Evolutionary conservation across 2,113 vertebrate genomes (phyloP).

Genomic region (Pangasianodon gigas): DNA sequence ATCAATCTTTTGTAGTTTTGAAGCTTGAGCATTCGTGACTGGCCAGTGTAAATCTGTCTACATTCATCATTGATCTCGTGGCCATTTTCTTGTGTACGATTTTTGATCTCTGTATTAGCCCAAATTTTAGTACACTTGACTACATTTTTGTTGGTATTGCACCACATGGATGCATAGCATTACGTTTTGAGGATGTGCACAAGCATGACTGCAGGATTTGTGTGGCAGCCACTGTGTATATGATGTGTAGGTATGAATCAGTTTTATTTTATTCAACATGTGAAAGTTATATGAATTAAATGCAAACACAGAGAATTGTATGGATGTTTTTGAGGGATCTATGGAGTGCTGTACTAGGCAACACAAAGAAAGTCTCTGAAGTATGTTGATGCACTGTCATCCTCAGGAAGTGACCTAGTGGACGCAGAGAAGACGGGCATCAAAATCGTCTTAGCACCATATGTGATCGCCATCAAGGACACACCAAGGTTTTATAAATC

Average conservation of each 20-base stretch:
- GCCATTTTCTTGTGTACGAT: not conserved
- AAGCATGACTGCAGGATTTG: not conserved
- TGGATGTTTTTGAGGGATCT: not conserved
- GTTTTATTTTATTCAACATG: not conserved
- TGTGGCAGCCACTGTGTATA: not conserved
- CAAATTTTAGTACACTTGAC: not conserved
- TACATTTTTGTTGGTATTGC: not conserved
- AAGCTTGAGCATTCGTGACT: not conserved
- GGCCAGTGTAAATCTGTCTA: not conserved
- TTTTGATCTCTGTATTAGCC: not conserved
- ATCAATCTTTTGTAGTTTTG: not conserved
- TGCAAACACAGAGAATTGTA: not conserved
- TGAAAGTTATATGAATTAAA: not conserved
- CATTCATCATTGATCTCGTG: not conserved
- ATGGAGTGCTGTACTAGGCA: not conserved
- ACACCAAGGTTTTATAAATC: conserved; percentile 85
- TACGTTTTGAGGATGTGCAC: not conserved
- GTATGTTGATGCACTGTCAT: not conserved
- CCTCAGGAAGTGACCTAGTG: conserved; percentile 87
- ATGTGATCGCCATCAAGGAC: conserved; percentile 81
- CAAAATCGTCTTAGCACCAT: conserved; percentile 82
- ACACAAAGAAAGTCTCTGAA: not conserved
- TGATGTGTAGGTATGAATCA: not conserved
- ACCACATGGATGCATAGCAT: not conserved
- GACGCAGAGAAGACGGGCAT: conserved; percentile 77